phyloP scores from a whole-genome alignment of 1,140 invertebrate species.

The Drosophila watanabei region DNA sequence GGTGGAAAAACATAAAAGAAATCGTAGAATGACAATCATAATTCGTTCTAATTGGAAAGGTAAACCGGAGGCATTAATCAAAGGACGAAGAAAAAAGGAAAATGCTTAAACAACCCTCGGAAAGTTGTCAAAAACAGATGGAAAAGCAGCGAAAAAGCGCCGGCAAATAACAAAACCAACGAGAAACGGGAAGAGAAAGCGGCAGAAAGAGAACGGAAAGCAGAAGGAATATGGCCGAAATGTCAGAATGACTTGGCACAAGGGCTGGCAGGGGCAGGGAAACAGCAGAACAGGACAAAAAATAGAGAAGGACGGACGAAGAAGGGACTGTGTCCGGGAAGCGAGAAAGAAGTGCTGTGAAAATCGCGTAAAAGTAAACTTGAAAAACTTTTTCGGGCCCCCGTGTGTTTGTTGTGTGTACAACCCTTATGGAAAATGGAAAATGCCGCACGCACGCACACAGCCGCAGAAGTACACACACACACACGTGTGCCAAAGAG shows the following conservation, averaged over 20 bases:
- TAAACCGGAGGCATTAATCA: conserved; percentile 49
- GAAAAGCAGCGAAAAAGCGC: conserved; percentile 61
- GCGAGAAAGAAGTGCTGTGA: conserved; percentile 47
- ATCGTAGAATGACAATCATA: conserved; percentile 36
- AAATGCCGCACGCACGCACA: conserved; percentile 39
- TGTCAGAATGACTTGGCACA: conserved; percentile 40
- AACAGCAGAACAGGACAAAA: conserved; percentile 12
- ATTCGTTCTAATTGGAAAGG: conserved; percentile 45
- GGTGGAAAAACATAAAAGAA: conserved; percentile 16
- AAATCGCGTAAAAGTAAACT: conserved; percentile 75
- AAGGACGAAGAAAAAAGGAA: conserved; percentile 31
- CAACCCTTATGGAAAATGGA: conserved; percentile 56
- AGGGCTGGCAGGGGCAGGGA: conserved; percentile 9
- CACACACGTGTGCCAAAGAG: conserved; percentile 11
- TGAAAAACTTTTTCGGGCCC: conserved; percentile 63
- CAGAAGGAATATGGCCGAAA: conserved; percentile 64
- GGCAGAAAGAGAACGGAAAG: conserved; percentile 8
- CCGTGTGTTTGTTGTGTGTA: conserved; percentile 15
- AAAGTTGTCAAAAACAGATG: conserved; percentile 55
- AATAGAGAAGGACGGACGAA: conserved; percentile 8
- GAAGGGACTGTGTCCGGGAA: conserved; percentile 22
- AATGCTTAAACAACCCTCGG: conserved; percentile 67
- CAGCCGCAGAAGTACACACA: conserved; percentile 7
- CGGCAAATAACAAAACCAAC: conserved; percentile 59
- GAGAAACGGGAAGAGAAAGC: conserved; percentile 5